Percentiles rank a stretch among this genome's conserved stretches.
phyloP scores from a whole-genome alignment of 2,888 invertebrate species.

The Micoletzkya japonica region DNA sequence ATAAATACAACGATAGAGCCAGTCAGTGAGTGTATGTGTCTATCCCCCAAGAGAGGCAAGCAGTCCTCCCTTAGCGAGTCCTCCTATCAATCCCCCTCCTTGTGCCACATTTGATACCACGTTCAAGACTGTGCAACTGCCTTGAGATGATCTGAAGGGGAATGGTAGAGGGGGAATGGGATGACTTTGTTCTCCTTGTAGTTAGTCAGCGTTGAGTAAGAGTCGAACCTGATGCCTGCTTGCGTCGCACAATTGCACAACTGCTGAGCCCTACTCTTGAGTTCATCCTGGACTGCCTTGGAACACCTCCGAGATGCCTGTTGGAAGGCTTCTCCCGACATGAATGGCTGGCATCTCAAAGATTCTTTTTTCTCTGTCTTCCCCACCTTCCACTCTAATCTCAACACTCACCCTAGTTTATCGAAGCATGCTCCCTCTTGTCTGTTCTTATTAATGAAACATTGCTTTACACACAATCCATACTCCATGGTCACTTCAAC shows the following conservation, averaged over 20 bases:
- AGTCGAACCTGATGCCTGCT: conserved; percentile 53
- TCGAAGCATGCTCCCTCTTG: conserved; percentile 54
- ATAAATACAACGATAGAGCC: no score
- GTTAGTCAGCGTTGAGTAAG: background rate
- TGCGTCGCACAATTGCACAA: conserved; percentile 54
- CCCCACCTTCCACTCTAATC: background rate
- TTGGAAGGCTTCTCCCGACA: conserved; percentile 45
- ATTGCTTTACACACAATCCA: conserved; percentile 55
- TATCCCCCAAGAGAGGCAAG: conserved; percentile 19
- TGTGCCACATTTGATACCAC: conserved; percentile 11
- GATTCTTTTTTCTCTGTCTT: background rate
- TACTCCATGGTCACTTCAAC: conserved; percentile 44
- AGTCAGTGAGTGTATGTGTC: background rate
- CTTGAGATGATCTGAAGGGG: conserved; percentile 9
- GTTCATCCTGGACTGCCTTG: conserved; percentile 36
- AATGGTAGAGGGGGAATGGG: background rate
- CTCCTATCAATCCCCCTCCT: conserved; percentile 24
- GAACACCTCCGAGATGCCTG: conserved; percentile 50
- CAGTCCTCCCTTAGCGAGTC: conserved; percentile 13
- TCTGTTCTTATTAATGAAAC: conserved; percentile 55
- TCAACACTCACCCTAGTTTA: conserved; percentile 39
- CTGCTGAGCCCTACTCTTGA: conserved; percentile 30
- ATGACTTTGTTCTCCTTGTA: background rate
- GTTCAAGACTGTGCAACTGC: conserved; percentile 20
- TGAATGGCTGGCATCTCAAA: conserved; percentile 52